Base-by-base conservation (phyloP, 2,888 invertebrate genomes). In the Sthenelais limicola region DNA sequence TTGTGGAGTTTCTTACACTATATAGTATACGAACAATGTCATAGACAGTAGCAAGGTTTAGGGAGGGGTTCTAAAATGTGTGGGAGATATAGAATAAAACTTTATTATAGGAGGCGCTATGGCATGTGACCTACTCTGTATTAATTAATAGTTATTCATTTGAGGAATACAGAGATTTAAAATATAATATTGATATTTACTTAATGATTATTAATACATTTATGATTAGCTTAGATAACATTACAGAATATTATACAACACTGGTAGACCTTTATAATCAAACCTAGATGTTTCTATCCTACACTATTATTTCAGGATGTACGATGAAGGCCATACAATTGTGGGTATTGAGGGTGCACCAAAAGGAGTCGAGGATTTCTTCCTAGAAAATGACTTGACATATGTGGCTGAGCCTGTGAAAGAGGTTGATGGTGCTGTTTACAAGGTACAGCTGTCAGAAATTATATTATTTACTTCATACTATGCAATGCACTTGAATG, bases 301-400 rank as follows among this genome's bases (percentile, higher is more conserved):
- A 43, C n/a, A n/a, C n/a, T n/a, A 24, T n/a, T 7, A 12, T 7
- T 38, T 3, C 62, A 62, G 62, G 62, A 62, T 62, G 62, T 62
- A 62, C 26, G 62, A 62, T 24, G 38, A 38, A 15, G 62, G 62
- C 9, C 62, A 62, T 43, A 62, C 62, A 2, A 43, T 62, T 2
- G 62, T 62, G 1, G 62, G 62, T 1, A 43, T 62, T 7, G 62
- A 62, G 28, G 35, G 24, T 24, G 21, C 62, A 15, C 12, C 4
- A 7, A 62, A 3, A 24, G 62, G 38, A 18, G n/a, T 35, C 18
- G 38, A 62, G 38, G 62, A 62, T 15, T 62, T 62, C 24, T 62
- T 62, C 38, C 62, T 62, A 3, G 68, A 68, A 1, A 68, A 68
- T 28, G 49, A 68, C 35, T 2, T 68, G 24, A 51, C 48, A 1